Percentiles rank a stretch among this genome's conserved stretches.
These are phyloP conservation scores for Polia nebulosa DNA, from an alignment of 2,888 invertebrate species.

Conservation along the genomic window DNA sequence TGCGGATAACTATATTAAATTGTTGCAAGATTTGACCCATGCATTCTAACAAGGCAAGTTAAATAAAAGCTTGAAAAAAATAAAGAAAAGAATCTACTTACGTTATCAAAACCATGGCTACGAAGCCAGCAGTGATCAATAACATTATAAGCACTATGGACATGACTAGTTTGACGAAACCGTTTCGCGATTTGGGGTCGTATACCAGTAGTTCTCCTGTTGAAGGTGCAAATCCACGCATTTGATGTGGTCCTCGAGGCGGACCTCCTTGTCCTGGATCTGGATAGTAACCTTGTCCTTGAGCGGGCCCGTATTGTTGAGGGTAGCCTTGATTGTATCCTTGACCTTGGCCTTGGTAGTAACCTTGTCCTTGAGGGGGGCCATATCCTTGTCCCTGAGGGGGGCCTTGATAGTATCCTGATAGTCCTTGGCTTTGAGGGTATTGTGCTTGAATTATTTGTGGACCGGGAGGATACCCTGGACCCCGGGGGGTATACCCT, in stretches of 20 bases:
- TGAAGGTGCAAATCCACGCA: neutral
- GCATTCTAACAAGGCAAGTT: neutral
- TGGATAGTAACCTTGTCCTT: neutral
- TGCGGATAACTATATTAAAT: too few relatives aligned
- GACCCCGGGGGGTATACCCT: too few relatives aligned
- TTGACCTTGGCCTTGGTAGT: neutral
- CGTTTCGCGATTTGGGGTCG: slow-evolving; percentile 68
- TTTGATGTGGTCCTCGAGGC: neutral
- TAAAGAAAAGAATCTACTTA: slow-evolving; percentile 27
- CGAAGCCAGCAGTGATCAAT: slow-evolving; percentile 5
- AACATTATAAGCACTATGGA: slow-evolving; percentile 34
- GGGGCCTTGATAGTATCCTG: too few relatives aligned
- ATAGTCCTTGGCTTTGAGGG: neutral
- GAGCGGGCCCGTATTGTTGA: neutral
- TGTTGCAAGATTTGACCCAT: too few relatives aligned
- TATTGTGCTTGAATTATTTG: slow-evolving; percentile 1
- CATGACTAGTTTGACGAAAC: slow-evolving; percentile 46
- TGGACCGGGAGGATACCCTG: neutral
- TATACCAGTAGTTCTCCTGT: slow-evolving; percentile 55
- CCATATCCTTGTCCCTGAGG: neutral
- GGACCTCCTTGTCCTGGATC: neutral
- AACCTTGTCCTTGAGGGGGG: neutral
- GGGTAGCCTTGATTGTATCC: neutral
- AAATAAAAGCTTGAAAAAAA: neutral
- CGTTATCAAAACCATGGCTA: slow-evolving; percentile 7